Evolutionary conservation across 2,113 vertebrate genomes (phyloP).

Genomic region (Dascyllus trimaculatus): DNA sequence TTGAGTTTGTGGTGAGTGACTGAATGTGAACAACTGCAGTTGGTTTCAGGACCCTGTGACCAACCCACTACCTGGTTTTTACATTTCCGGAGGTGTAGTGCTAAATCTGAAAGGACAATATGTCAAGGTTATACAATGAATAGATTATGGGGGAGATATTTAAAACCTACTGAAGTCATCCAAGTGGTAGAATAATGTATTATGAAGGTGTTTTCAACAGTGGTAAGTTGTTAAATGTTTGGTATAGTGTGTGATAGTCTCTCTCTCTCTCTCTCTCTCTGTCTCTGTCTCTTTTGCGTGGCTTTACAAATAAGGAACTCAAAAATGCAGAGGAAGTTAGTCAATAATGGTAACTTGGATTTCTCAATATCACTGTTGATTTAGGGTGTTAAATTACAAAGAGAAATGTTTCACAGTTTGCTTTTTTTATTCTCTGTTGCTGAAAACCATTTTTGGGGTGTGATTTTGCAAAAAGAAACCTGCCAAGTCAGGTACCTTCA

Average conservation of each 20-base stretch:
- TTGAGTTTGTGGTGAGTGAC: conserved; percentile 19
- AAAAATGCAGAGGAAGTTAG: conserved; percentile 74
- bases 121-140: background rate
- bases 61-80: background rate
- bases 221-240: background rate
- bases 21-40: conserved; percentile 20
- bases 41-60: background rate
- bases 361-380: conserved; percentile 53
- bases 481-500: background rate
- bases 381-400: background rate
- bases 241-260: no score
- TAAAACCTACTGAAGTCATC: background rate
- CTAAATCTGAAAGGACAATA: background rate
- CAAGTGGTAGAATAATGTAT: background rate
- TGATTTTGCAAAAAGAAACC: background rate
- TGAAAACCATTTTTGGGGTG: background rate
- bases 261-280: no score
- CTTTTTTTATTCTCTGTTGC: background rate
- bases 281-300: background rate
- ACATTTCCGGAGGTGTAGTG: background rate
- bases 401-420: background rate
- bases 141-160: background rate
- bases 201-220: background rate
- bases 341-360: conserved; percentile 62
- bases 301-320: conserved; percentile 74